Evolutionary conservation across 2,797 vertebrate species (phyloP), one percentile per base, ranked within the genome.

Genomic region (Scolopax rusticola): DNA sequence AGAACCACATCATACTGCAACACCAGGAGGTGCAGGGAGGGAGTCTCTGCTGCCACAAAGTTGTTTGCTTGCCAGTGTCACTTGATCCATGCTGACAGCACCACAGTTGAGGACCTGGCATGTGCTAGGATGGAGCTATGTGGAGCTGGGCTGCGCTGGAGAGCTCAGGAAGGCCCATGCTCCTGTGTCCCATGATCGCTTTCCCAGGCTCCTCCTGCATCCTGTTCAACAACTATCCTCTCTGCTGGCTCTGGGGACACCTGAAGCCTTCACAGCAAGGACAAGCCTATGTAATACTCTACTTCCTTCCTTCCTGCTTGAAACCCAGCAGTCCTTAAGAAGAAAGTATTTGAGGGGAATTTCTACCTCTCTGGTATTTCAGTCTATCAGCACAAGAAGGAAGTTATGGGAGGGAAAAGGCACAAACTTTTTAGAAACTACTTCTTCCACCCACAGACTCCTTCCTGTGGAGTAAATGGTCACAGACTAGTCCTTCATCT

Each of bases 381-480:
- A 50, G 15, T 73, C 54, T 64, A 27, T 30, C 45, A 90, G 15
- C 32, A 36, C 12, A 80, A 80, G 41, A 21, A 17, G 12, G 48
- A 14, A 77, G 7, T 13, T 77, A 33, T 51, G 48, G 38, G 60
- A 81, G 8, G 69, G 20, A 92, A 80, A 85, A 14, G 24, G 12
- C 53, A 82, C 28, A 80, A 90, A 91, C 18, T 90, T 94, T 59
- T 82, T 43, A 70, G 25, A 67, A 91, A 60, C 28, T 63, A 10
- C 20, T 73, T n/a, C 43, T 86, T 79, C 77, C 79, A 84, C 93
- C 90, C 41, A 85, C 95, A 84, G 74, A 33, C 48, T 79, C 18
- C 57, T 89, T 93, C 80, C 91, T 47, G 24, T 33, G 61, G 75
- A 84, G 86, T 70, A 92, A 93, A 80, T 71, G 41, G 30, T 75